These are phyloP conservation scores for Gasterosteus nipponicus DNA, from an alignment of 2,113 vertebrate species.

Conservation along the genomic window DNA sequence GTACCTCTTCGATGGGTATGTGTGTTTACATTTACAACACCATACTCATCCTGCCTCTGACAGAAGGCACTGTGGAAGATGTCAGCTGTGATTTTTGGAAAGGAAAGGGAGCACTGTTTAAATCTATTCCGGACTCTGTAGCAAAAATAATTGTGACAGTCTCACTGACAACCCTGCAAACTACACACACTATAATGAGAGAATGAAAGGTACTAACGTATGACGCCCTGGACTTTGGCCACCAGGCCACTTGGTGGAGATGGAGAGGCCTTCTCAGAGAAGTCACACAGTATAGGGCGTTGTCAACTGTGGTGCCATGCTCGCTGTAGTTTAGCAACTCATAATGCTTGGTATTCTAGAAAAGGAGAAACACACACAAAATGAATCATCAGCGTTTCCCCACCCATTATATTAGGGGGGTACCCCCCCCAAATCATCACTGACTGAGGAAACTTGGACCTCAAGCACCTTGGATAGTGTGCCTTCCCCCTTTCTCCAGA, in stretches of 20 bases:
- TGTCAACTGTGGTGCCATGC: slow-evolving; percentile 97
- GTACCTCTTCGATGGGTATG: not conserved
- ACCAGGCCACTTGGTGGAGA: slow-evolving; percentile 92
- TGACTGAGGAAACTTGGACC: too few relatives aligned
- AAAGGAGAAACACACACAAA: slow-evolving; percentile 3
- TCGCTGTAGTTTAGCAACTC: slow-evolving; percentile 99
- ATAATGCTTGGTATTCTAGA: slow-evolving; percentile 97
- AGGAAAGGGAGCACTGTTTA: not conserved
- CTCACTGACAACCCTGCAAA: not conserved
- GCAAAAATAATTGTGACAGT: not conserved
- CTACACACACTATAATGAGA: not conserved
- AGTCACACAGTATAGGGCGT: slow-evolving; percentile 97
- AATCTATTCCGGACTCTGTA: not conserved
- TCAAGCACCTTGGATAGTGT: too few relatives aligned
- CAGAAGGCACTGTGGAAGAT: not conserved
- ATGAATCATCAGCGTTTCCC: not conserved
- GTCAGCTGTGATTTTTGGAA: not conserved
- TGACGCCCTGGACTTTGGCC: slow-evolving; percentile 95
- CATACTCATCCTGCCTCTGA: not conserved
- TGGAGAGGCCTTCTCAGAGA: slow-evolving; percentile 92
- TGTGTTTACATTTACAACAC: not conserved
- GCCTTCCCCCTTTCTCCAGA: too few relatives aligned
- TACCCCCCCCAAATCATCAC: too few relatives aligned
- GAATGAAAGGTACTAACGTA: slow-evolving; percentile 86
- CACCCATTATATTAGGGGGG: too few relatives aligned